Conservation (phyloP, 2,113 vertebrate genomes). For the Petrocephalus zakoni region DNA sequence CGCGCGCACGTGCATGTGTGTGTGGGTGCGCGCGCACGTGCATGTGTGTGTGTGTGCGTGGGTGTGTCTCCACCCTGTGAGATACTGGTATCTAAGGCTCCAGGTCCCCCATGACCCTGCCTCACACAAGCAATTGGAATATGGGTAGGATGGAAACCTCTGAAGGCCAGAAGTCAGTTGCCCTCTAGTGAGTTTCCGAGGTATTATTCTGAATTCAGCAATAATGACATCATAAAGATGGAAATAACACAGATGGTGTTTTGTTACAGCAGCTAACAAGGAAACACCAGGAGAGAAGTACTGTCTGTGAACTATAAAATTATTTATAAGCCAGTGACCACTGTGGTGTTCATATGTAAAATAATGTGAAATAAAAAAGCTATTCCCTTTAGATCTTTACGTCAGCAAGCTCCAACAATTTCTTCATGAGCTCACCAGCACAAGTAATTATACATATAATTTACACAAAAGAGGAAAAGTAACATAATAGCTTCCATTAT, state of each 20-base stretch:
- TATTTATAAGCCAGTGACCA: neutral
- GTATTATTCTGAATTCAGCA: constrained; percentile 8
- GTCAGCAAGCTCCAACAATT: neutral
- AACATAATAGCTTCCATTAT: neutral
- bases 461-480: neutral
- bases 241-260: constrained; percentile 17
- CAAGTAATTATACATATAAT: neutral
- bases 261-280: neutral
- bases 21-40: neutral
- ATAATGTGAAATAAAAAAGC: neutral
- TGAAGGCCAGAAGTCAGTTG: constrained; percentile 48
- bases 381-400: neutral
- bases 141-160: neutral
- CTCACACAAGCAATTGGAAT: neutral
- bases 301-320: neutral
- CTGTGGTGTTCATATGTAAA: constrained; percentile 9
- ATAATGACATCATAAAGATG: constrained; percentile 18
- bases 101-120: neutral
- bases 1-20: no score
- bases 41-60: neutral
- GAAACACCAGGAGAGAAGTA: neutral
- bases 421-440: neutral
- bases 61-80: neutral
- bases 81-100: neutral
- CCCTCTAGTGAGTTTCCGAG: constrained; percentile 15